Conservation (phyloP, 2,888 invertebrate genomes). For the Pollenia labialis region DNA sequence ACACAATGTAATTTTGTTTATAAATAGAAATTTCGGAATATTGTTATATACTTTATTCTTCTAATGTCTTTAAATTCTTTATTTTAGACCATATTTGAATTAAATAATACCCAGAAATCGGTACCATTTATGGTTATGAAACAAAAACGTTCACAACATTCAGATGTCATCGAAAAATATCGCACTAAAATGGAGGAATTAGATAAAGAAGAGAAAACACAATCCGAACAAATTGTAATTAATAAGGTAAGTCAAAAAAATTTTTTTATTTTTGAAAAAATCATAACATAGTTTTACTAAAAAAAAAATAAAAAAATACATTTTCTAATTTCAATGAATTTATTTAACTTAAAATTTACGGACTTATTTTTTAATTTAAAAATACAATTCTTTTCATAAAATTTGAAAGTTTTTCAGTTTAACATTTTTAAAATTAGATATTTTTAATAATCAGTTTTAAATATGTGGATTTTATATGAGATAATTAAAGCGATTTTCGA, state of each 20-base stretch:
- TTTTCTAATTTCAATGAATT: too few relatives aligned
- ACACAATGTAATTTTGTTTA: conserved; percentile 79
- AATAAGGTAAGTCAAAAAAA: conserved; percentile 44
- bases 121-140: conserved; percentile 94
- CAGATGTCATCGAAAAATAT: conserved; percentile 85
- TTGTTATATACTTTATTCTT: neutral
- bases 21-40: neutral
- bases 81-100: conserved; percentile 93
- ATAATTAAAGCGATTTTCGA: too few relatives aligned
- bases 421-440: too few relatives aligned
- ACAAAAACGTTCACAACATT: conserved; percentile 90
- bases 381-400: too few relatives aligned
- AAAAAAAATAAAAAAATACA: too few relatives aligned
- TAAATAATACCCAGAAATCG: conserved; percentile 92
- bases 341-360: too few relatives aligned
- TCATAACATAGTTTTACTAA: too few relatives aligned
- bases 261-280: neutral
- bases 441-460: too few relatives aligned
- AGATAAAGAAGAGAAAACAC: conserved; percentile 78
- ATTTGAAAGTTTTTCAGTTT: too few relatives aligned
- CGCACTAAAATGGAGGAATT: conserved; percentile 81
- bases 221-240: conserved; percentile 17
- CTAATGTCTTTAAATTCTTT: neutral
- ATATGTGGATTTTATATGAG: too few relatives aligned
- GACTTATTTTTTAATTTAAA: too few relatives aligned